Conservation (phyloP, 2,888 invertebrate species). For the Himalopsyche japonica region DNA sequence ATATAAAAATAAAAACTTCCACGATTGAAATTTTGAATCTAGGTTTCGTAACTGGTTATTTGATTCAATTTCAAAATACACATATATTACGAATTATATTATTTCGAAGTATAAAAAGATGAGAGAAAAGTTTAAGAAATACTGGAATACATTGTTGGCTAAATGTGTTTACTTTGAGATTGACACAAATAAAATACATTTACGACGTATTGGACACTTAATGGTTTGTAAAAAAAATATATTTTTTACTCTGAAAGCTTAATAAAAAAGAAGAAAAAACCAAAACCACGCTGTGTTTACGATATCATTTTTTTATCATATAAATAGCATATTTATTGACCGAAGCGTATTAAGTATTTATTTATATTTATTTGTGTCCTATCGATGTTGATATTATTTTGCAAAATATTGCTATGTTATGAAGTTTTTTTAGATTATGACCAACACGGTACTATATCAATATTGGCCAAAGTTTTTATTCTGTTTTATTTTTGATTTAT, state of each 20-base stretch:
- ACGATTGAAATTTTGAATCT: too few relatives aligned
- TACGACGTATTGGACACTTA: neutral
- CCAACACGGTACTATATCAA: neutral
- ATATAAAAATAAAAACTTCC: too few relatives aligned
- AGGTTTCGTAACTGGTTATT: too few relatives aligned
- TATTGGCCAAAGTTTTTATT: too few relatives aligned
- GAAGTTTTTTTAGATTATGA: neutral
- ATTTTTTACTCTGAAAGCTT: neutral
- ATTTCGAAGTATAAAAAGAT: too few relatives aligned
- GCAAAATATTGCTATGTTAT: neutral
- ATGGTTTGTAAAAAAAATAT: neutral
- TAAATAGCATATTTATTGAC: neutral
- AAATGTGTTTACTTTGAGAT: neutral
- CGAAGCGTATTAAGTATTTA: neutral
- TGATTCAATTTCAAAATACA: too few relatives aligned
- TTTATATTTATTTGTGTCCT: neutral
- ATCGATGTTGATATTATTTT: neutral
- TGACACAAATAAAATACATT: neutral
- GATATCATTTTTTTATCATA: neutral
- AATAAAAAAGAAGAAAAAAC: neutral
- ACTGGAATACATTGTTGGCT: neutral
- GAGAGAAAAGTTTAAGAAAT: too few relatives aligned
- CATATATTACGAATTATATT: too few relatives aligned
- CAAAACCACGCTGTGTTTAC: neutral
- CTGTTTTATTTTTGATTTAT: too few relatives aligned